Conservation (phyloP, 2,113 vertebrate genomes). For the Corythoichthys intestinalis region DNA sequence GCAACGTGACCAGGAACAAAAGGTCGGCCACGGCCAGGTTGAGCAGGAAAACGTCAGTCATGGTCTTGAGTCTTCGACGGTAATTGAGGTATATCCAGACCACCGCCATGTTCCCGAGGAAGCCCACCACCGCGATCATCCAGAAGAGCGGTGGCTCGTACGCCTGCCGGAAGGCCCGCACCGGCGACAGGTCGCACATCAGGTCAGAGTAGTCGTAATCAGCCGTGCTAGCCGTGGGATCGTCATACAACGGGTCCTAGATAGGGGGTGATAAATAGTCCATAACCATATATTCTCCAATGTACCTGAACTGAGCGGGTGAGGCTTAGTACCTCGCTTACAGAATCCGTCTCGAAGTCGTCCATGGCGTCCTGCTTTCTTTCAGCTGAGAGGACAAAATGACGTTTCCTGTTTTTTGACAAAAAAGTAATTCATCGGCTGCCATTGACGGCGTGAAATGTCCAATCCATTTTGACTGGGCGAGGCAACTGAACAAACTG, state of each 20-base stretch:
- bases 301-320: neutral
- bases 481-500: too few relatives aligned
- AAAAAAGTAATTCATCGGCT: neutral
- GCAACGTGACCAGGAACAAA: constrained; percentile 82
- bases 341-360: constrained; percentile 22
- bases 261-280: neutral
- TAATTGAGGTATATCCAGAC: constrained; percentile 79
- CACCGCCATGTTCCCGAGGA: constrained; percentile 76
- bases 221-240: rapidly evolving
- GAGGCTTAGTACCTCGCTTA: constrained; percentile 29
- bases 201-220: neutral
- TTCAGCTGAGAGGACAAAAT: constrained; percentile 3
- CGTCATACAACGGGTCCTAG: constrained; percentile 6
- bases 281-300: neutral
- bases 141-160: constrained; percentile 78
- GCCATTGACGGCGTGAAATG: too few relatives aligned
- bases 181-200: constrained; percentile 63
- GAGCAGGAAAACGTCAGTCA: constrained; percentile 81
- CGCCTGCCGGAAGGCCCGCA: constrained; percentile 65
- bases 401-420: neutral
- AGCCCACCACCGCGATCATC: constrained; percentile 74
- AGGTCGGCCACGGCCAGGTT: constrained; percentile 84
- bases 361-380: constrained; percentile 19
- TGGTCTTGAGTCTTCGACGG: constrained; percentile 75
- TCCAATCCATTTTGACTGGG: neutral